These are phyloP conservation scores for Criorhina ranunculi DNA, from an alignment of 2,888 invertebrate species.

Conservation along the genomic window DNA sequence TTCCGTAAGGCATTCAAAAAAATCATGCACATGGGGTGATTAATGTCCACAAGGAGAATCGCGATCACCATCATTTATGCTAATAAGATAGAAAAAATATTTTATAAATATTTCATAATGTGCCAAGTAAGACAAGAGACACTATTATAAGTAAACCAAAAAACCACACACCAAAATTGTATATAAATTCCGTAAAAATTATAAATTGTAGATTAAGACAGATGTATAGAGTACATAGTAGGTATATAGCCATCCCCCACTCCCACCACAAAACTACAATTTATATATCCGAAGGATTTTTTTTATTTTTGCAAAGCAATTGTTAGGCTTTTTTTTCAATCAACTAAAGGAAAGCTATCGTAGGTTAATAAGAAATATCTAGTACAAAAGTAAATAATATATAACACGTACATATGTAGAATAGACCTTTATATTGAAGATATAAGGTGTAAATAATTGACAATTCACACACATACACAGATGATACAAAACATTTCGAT, in stretches of 20 bases:
- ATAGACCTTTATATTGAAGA: neutral
- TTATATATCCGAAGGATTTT: conserved; percentile 1
- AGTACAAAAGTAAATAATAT: conserved; percentile 43
- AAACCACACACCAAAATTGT: conserved; percentile 7
- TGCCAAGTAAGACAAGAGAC: conserved; percentile 45
- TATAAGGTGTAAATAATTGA: conserved; percentile 17
- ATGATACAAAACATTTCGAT: conserved; percentile 14
- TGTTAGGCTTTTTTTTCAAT: conserved; percentile 10
- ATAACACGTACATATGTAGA: conserved; percentile 4
- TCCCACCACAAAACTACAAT: conserved; percentile 16
- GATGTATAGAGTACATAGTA: conserved; percentile 11
- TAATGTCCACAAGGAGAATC: conserved; percentile 72
- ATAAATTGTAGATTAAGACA: conserved; percentile 2
- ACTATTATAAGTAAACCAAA: neutral
- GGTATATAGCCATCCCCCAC: conserved; percentile 5
- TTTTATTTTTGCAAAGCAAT: conserved; percentile 33
- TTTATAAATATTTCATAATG: conserved; percentile 70
- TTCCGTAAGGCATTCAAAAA: conserved; percentile 99
- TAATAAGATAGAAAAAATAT: conserved; percentile 50
- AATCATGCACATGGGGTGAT: conserved; percentile 90
- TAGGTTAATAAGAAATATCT: conserved; percentile 44
- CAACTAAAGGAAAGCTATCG: conserved; percentile 5
- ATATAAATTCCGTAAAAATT: conserved; percentile 18
- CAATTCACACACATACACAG: neutral
- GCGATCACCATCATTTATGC: conserved; percentile 3